These are phyloP conservation scores for Boloria selene DNA, from an alignment of 2,888 invertebrate genomes.

Conservation along the genomic window DNA sequence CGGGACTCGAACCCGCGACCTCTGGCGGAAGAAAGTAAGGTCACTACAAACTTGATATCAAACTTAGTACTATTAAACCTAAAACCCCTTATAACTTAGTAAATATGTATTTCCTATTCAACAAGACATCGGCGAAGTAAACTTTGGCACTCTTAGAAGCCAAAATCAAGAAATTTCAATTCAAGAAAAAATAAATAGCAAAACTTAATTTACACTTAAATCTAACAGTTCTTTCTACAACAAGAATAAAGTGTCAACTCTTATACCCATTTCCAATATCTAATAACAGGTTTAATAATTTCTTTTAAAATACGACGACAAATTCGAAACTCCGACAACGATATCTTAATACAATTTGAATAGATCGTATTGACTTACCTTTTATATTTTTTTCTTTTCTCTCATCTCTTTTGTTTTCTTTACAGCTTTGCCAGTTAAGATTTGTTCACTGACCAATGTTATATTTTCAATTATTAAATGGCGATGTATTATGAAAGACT, in stretches of 20 bases:
- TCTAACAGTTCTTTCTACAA: constrained; percentile 8
- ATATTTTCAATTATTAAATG: too few relatives aligned
- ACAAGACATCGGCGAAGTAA: too few relatives aligned
- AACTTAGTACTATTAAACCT: too few relatives aligned
- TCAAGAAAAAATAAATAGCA: background rate
- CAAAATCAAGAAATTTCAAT: too few relatives aligned
- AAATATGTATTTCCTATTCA: too few relatives aligned
- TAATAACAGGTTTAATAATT: constrained; percentile 17
- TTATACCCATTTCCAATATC: constrained; percentile 1
- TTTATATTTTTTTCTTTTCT: constrained; percentile 13
- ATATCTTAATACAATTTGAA: constrained; percentile 14
- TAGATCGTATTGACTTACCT: constrained; percentile 25
- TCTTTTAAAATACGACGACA: constrained; percentile 13
- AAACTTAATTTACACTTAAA: background rate
- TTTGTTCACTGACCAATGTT: too few relatives aligned
- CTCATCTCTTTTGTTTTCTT: background rate
- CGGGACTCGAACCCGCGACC: too few relatives aligned
- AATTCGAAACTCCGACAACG: constrained; percentile 21
- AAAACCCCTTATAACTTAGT: too few relatives aligned
- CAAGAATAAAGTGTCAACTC: constrained; percentile 1
- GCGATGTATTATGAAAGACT: too few relatives aligned
- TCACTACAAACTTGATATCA: too few relatives aligned
- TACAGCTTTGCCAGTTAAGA: background rate
- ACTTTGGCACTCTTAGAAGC: too few relatives aligned
- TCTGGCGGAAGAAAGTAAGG: too few relatives aligned